Evolutionary conservation across 2,888 invertebrate genomes (phyloP).

Genomic region (Ellobium chinense): DNA sequence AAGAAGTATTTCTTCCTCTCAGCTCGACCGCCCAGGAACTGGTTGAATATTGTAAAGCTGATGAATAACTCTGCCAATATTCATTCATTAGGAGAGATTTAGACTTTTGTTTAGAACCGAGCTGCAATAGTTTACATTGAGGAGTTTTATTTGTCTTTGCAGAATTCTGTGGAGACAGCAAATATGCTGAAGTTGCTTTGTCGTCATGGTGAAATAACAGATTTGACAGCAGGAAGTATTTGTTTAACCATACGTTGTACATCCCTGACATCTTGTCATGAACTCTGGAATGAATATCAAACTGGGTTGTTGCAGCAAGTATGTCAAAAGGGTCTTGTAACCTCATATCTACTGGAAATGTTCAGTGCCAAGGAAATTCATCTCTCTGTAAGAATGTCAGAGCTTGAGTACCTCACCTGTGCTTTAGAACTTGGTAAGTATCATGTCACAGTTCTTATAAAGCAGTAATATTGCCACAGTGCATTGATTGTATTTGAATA

Average conservation of each 20-base stretch:
- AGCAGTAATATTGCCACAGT: no score
- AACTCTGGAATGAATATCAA: conserved; percentile 56
- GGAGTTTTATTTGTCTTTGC: background rate
- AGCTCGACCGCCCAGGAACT: no score
- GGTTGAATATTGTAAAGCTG: no score
- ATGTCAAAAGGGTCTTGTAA: conserved; percentile 56
- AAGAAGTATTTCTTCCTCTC: no score
- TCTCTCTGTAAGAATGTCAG: conserved; percentile 54
- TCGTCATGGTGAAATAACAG: conserved; percentile 57
- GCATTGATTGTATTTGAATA: no score
- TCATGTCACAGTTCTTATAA: no score
- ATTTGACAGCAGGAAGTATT: conserved; percentile 59
- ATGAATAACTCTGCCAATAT: no score
- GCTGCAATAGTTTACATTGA: background rate
- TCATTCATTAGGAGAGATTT: no score
- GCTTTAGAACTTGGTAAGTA: conserved; percentile 56
- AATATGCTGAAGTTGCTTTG: conserved; percentile 61
- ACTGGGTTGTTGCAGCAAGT: conserved; percentile 53
- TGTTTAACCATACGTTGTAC: conserved; percentile 52
- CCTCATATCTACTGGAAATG: conserved; percentile 45
- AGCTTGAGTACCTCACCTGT: conserved; percentile 57
- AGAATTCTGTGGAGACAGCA: conserved; percentile 60
- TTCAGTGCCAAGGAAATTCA: conserved; percentile 51
- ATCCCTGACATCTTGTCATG: conserved; percentile 49
- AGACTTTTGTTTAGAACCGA: background rate